A percentile compares a stretch with the other conserved stretches of the same genome.
Evolutionary conservation across 2,797 vertebrate species (phyloP).

Genomic region (Sebastes reedi): DNA sequence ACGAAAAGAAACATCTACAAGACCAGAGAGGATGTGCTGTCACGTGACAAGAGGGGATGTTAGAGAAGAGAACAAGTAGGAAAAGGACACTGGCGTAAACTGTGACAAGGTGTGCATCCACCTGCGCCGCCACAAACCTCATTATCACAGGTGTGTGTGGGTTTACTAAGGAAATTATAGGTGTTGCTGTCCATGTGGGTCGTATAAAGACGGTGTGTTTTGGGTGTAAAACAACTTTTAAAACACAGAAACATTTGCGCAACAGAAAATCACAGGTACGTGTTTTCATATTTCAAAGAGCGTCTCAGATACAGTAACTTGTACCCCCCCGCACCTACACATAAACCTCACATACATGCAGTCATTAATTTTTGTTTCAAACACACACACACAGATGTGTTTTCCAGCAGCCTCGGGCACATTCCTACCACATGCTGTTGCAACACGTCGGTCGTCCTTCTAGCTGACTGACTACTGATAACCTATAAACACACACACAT

Average conservation of each 20-base stretch:
- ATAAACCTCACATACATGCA: conserved; percentile 12
- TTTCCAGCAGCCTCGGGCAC: conserved; percentile 65
- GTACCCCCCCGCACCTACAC: not conserved
- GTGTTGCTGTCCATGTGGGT: not conserved
- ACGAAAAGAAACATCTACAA: not conserved
- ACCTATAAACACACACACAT: conserved; percentile 47
- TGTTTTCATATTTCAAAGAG: not conserved
- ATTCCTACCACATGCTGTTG: conserved; percentile 74
- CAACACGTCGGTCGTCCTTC: conserved; percentile 60
- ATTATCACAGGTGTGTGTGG: conserved; percentile 20
- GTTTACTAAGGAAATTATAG: conserved; percentile 11
- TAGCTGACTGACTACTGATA: conserved; percentile 62
- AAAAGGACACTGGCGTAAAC: not conserved
- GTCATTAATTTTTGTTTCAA: conserved; percentile 39
- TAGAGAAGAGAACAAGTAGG: not conserved
- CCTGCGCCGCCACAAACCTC: not conserved
- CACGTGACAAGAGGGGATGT: not conserved
- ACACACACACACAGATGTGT: conserved; percentile 47
- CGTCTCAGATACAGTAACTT: conserved; percentile 21
- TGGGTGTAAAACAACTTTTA: not conserved
- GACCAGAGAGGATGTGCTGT: not conserved
- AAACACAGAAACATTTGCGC: not conserved
- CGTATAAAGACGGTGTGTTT: not conserved
- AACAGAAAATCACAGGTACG: not conserved
- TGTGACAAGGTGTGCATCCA: not conserved